Conservation (phyloP, 53 echinoderm and acorn worm species). For the Glandiceps talaboti region DNA sequence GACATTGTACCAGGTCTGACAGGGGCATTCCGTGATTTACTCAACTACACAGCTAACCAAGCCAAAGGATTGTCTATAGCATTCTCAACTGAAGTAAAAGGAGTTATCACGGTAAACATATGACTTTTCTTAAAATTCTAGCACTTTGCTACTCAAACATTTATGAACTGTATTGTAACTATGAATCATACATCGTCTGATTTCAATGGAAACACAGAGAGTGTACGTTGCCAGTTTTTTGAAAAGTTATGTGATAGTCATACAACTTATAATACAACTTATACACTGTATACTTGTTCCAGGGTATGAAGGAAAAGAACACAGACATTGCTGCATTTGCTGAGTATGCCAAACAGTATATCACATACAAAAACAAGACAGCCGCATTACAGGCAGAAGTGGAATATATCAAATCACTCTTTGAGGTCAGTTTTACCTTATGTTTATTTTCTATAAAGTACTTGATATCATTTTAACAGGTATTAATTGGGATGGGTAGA, state of each 20-base stretch:
- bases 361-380: conserved; percentile 92
- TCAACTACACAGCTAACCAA: conserved; percentile 77
- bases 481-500: no score
- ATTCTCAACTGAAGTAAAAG: conserved; percentile 79
- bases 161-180: no score
- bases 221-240: no score
- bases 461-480: no score
- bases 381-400: conserved; percentile 83
- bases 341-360: conserved; percentile 92
- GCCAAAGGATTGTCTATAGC: conserved; percentile 67
- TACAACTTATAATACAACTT: no score
- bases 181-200: no score
- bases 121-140: no score
- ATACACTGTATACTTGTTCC: not conserved
- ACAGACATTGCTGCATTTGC: conserved; percentile 65
- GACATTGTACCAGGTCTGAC: conserved; percentile 72
- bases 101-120: conserved; percentile 69
- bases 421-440: conserved; percentile 82
- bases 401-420: conserved; percentile 94
- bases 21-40: conserved; percentile 69
- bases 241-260: no score
- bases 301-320: conserved; percentile 94
- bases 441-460: no score
- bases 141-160: no score
- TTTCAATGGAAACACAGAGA: no score